These are phyloP conservation scores for Chloroclystis v-ata DNA, from an alignment of 2,888 invertebrate species.

Conservation along the genomic window DNA sequence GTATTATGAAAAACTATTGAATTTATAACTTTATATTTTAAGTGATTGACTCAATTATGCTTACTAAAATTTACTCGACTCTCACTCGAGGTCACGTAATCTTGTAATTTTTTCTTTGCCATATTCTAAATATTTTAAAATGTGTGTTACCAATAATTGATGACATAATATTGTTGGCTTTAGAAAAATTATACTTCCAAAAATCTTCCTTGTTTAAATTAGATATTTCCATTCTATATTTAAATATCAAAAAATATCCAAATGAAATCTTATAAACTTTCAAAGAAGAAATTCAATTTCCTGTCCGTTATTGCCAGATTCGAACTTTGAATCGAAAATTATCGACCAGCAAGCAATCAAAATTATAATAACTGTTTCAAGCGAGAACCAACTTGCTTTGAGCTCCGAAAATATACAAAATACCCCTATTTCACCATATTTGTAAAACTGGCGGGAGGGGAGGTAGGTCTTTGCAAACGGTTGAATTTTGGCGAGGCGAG, in stretches of 20 bases:
- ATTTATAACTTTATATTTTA: too few species aligned
- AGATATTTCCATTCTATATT: not conserved
- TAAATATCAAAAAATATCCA: conserved; percentile 21
- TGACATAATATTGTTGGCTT: too few species aligned
- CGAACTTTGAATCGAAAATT: conserved; percentile 41
- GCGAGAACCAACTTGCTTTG: conserved; percentile 33
- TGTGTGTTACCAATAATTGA: too few species aligned
- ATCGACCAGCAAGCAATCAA: conserved; percentile 54
- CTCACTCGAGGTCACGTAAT: too few species aligned
- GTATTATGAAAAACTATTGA: too few species aligned
- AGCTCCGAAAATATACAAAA: conserved; percentile 20
- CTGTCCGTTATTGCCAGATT: conserved; percentile 31
- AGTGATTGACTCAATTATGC: too few species aligned
- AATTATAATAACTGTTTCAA: conserved; percentile 59
- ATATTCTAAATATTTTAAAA: too few species aligned
- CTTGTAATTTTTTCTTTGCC: too few species aligned
- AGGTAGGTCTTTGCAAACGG: conserved; percentile 30
- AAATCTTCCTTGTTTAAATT: too few species aligned
- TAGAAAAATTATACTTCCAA: not conserved
- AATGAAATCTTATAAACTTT: conserved; percentile 17
- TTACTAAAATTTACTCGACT: too few species aligned
- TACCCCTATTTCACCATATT: conserved; percentile 1
- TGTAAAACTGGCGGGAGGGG: not conserved
- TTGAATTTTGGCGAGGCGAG: conserved; percentile 33
- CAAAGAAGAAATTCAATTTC: conserved; percentile 58